phyloP scores from a whole-genome alignment of 2,797 vertebrate genomes.

The Diglossa cyanea region DNA sequence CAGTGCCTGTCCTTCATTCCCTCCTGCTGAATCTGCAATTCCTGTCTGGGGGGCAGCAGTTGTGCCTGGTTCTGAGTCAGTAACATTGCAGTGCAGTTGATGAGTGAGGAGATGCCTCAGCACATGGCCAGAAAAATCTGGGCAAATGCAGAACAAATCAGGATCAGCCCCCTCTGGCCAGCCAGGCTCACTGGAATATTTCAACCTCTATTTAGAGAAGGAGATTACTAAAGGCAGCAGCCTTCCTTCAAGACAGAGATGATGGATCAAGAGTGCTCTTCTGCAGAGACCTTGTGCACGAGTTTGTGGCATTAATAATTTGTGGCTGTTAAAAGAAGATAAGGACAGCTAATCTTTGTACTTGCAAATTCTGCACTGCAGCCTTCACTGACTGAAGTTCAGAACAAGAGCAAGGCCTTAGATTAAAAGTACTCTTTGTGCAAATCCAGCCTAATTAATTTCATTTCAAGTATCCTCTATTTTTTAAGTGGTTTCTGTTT shows the following conservation, averaged over 20 bases:
- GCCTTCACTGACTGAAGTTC: not conserved
- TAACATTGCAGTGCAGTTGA: rapidly evolving
- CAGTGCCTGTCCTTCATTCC: not conserved
- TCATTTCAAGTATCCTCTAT: not conserved
- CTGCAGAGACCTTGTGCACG: not conserved
- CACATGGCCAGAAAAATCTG: not conserved
- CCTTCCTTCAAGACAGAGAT: not conserved
- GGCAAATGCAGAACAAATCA: not conserved
- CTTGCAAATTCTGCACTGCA: not conserved
- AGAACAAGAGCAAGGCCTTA: not conserved
- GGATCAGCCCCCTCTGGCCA: not conserved
- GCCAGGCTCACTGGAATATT: not conserved
- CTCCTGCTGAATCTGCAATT: not conserved
- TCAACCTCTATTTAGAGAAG: not conserved
- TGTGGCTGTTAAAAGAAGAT: not conserved
- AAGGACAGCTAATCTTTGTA: not conserved
- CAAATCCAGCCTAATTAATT: not conserved
- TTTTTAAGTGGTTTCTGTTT: not conserved
- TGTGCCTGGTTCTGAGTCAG: not conserved
- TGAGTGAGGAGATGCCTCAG: not conserved
- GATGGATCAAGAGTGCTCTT: not conserved
- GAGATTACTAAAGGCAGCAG: not conserved
- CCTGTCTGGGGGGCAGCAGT: not conserved
- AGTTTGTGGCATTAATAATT: not conserved
- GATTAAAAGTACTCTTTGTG: not conserved